Evolutionary conservation across 2,113 vertebrate genomes (phyloP).

Genomic region (Pontoporia blainvillei): DNA sequence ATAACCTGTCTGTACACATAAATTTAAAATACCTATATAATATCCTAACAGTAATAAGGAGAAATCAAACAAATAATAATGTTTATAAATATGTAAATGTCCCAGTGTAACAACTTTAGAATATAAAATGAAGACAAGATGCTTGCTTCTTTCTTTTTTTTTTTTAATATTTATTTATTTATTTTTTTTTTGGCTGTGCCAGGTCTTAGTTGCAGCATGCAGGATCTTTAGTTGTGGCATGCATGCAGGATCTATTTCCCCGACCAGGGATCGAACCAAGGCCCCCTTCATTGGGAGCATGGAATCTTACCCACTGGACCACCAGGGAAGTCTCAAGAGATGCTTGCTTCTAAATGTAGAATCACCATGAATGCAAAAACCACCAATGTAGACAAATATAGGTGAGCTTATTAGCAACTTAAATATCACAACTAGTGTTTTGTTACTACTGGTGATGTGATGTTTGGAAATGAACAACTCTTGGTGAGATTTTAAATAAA

Average conservation of each 20-base stretch:
- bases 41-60: not conserved
- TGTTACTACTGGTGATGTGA: not conserved
- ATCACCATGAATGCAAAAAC: not conserved
- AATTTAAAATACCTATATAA: not conserved
- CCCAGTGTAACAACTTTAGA: not conserved
- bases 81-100: not conserved
- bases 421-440: not conserved
- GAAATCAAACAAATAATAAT: not conserved
- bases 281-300: too few species aligned
- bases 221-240: too few species aligned
- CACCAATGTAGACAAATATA: not conserved
- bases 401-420: not conserved
- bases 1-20: not conserved
- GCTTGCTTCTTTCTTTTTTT: not conserved
- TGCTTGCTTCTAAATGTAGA: not conserved
- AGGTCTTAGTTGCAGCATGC: too few species aligned
- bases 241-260: too few species aligned
- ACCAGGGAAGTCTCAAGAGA: not conserved
- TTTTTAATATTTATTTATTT: too few species aligned
- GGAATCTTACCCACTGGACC: too few species aligned
- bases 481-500: not conserved
- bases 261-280: too few species aligned
- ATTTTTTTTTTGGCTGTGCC: too few species aligned
- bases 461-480: not conserved
- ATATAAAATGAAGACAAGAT: not conserved